These are phyloP conservation scores for Pocillopora damicornis DNA, from an alignment of 64 coral and sea anemone genomes.

Conservation along the genomic window DNA sequence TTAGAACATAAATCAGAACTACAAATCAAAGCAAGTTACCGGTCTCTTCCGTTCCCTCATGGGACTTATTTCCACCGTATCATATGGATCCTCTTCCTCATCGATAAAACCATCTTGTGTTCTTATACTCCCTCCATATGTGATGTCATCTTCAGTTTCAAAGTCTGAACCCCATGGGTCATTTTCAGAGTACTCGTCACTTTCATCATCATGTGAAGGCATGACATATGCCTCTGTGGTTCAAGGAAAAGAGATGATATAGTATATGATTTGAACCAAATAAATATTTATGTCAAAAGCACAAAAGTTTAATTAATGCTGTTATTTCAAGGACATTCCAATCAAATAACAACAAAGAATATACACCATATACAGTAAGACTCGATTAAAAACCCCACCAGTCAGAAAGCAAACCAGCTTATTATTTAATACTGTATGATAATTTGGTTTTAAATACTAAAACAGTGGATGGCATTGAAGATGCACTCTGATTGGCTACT, in stretches of 20 bases:
- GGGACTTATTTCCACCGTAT: slow-evolving; percentile 44
- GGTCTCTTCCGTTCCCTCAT: slow-evolving; percentile 43
- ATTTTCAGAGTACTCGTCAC: slow-evolving; percentile 75
- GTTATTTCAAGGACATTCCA: too few relatives aligned
- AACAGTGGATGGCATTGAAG: too few relatives aligned
- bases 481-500: too few relatives aligned
- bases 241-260: slow-evolving; percentile 1
- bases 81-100: slow-evolving; percentile 65
- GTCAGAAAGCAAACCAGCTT: too few relatives aligned
- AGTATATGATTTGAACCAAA: neutral
- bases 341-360: too few relatives aligned
- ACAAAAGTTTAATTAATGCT: too few relatives aligned
- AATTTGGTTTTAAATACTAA: too few relatives aligned
- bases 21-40: neutral
- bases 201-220: slow-evolving; percentile 63
- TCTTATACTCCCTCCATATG: neutral
- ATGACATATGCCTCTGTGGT: slow-evolving; percentile 72
- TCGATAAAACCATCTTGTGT: slow-evolving; percentile 38
- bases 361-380: too few relatives aligned
- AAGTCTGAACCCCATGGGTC: slow-evolving; percentile 94
- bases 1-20: neutral
- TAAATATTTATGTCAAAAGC: too few relatives aligned
- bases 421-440: too few relatives aligned
- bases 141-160: slow-evolving; percentile 75
- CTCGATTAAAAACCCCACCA: too few relatives aligned